Percentiles rank a stretch among this genome's conserved stretches.
Evolutionary conservation across 2,888 invertebrate species (phyloP).

Genomic region (Julus scandinavius): DNA sequence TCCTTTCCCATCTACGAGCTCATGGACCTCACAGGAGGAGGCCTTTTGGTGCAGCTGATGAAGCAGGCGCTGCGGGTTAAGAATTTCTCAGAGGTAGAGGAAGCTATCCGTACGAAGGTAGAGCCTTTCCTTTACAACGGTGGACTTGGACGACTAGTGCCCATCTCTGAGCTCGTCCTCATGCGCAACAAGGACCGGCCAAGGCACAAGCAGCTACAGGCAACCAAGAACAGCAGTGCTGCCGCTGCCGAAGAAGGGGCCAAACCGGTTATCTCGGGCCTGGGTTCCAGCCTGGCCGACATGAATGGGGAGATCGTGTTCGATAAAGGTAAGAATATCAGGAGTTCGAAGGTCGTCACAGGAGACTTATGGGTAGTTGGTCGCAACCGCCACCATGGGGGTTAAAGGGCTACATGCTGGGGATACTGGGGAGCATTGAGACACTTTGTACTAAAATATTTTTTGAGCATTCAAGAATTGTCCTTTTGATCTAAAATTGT

Average conservation of each 20-base stretch:
- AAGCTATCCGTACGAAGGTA: conserved; percentile 89
- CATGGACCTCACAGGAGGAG: conserved; percentile 89
- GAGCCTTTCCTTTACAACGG: conserved; percentile 93
- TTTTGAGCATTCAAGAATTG: no score
- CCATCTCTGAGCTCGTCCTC: conserved; percentile 87
- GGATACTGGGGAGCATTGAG: no score
- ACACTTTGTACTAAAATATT: no score
- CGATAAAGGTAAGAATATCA: conserved; percentile 10
- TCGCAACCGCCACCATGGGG: no score
- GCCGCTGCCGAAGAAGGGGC: background rate
- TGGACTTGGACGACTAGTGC: conserved; percentile 90
- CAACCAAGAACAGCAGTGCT: background rate
- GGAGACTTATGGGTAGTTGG: background rate
- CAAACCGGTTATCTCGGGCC: background rate
- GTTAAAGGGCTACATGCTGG: no score
- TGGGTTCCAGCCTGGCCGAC: conserved; percentile 52
- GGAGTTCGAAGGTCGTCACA: no score
- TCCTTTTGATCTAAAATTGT: no score
- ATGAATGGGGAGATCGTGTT: conserved; percentile 52
- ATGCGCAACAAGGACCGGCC: conserved; percentile 86
- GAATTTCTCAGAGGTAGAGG: conserved; percentile 79
- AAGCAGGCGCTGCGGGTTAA: conserved; percentile 83
- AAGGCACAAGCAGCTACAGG: conserved; percentile 75
- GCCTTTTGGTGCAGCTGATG: conserved; percentile 88
- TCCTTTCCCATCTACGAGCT: conserved; percentile 87